A percentile compares a stretch with the other conserved stretches of the same genome.
Evolutionary conservation across 2,113 vertebrate species (phyloP).

Genomic region (Lycaon pictus): DNA sequence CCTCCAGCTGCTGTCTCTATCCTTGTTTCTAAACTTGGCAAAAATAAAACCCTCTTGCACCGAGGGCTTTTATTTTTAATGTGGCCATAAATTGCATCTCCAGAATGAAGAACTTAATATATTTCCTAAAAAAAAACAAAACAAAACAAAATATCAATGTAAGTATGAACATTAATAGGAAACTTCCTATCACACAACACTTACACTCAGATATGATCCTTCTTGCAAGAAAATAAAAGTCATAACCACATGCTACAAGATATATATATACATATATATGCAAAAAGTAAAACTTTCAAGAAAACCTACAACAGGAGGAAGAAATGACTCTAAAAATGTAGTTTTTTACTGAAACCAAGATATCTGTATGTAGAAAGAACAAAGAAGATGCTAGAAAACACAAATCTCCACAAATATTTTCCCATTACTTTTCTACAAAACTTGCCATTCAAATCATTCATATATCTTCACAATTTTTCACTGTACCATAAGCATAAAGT

Average conservation of each 20-base stretch:
- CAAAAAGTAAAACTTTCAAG: background rate
- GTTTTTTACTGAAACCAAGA: constrained; percentile 13
- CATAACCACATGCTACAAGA: background rate
- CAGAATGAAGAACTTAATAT: background rate
- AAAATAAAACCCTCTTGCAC: background rate
- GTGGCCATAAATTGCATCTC: background rate
- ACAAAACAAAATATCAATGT: background rate
- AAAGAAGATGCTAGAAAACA: background rate
- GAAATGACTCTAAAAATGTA: background rate
- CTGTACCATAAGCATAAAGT: background rate
- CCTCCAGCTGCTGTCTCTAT: background rate
- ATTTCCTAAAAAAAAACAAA: background rate
- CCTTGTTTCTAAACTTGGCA: background rate
- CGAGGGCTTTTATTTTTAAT: background rate
- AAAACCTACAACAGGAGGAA: background rate
- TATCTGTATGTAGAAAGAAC: background rate
- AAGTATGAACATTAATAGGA: background rate
- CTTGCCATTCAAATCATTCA: background rate
- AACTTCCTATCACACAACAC: background rate
- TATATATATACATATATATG: background rate
- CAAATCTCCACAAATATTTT: background rate
- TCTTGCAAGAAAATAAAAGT: background rate
- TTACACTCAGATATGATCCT: background rate
- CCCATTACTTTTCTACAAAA: background rate
- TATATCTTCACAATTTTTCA: background rate